Base-by-base conservation (phyloP, 2,797 vertebrate species). In the Cuculus canorus region DNA sequence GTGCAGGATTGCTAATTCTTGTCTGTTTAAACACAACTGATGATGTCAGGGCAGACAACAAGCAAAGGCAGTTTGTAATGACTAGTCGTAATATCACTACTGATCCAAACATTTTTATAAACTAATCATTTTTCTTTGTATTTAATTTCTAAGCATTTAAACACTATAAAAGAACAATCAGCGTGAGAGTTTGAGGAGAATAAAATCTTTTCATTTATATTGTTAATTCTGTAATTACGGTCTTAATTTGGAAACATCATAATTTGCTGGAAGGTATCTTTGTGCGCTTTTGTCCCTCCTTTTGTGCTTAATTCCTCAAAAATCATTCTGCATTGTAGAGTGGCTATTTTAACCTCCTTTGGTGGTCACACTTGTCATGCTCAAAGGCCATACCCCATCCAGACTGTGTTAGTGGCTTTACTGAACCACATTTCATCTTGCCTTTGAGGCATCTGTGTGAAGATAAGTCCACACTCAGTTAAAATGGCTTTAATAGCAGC, bases 11-110 rank as follows among this genome's bases (percentile, higher is more conserved):
- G 50, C 78, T 94, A n/a, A 78, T 93, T 95, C 90, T 82, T 91
- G 85, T 88, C 75, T 93, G 48, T 81, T 93, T 72, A 90, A 89
- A 81, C 70, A 91, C 78, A 86, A 88, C n/a, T 63, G 86, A 86
- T 5, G 25, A 52, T 64, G 84, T 91, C 35, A 88, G 94, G 48
- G 35, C 27, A 33, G 65, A 39, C 76, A 86, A 57, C 35, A 79
- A 88, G 82, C 4, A 2, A 66, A 57, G 32, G 64, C 39, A 56
- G 47, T 86, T 86, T 84, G 63, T 60, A 91, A 91, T 69, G 71
- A 70, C 50, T 63, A 64, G 54, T 57, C 0, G 0, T 96, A 93
- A 92, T 53, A 61, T 65, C 54, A 56, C 33, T 86, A 69, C 76
- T 86, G 82, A 76, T 73, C 66, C 64, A 65, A 84, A 86, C 54